Base-by-base conservation (phyloP, 2,797 vertebrate genomes). In the Acanthis flammea region DNA sequence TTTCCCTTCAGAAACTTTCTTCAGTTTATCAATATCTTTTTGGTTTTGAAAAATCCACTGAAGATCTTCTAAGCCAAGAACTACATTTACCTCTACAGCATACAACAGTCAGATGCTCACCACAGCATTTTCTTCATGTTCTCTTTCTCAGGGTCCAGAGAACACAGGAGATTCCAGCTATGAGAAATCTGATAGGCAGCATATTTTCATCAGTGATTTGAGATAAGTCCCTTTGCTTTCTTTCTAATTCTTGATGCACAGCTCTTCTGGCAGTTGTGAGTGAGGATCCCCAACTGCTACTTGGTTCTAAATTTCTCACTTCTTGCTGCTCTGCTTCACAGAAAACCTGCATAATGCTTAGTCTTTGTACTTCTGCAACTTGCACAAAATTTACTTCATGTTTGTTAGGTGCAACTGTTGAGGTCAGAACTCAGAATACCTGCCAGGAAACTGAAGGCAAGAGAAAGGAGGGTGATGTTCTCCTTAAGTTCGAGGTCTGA, bases 1-100 rank as follows among this genome's bases (percentile, higher is more conserved):
- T 84, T 83, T 48, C 35, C 39, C 54, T 65, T 84, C 80, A 81
- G 55, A 68, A 88, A 55, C 22, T 91, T 92, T 51, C 23, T 72
- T 80, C 23, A 35, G 25, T 42, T 86, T 68, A 54, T 86, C 78
- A 54, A 45, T 83, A 74, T 48, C 14, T 47, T 51, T 71, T 50
- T 86, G 17, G 2, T 68, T 92, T 86, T 78, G 47, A 66, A 91
- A 95, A 93, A 51, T 23, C 5, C 11, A 42, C 19, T 13, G 25
- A 85, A 41, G 33, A 53, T 21, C 8, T 60, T 39, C 31, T 61
- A 79, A 33, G 25, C 15, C 2, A 5, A 62, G 42, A 82, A 33
- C 21, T 70, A 53, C 6, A 6, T 45, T 66, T 76, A 22, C 63
- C n/a, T 19, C 35, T 25, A 77, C 86, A 53, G 33, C 41, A 6